phyloP scores from a whole-genome alignment of 2,888 invertebrate genomes.

The Clistopyga incitator region DNA sequence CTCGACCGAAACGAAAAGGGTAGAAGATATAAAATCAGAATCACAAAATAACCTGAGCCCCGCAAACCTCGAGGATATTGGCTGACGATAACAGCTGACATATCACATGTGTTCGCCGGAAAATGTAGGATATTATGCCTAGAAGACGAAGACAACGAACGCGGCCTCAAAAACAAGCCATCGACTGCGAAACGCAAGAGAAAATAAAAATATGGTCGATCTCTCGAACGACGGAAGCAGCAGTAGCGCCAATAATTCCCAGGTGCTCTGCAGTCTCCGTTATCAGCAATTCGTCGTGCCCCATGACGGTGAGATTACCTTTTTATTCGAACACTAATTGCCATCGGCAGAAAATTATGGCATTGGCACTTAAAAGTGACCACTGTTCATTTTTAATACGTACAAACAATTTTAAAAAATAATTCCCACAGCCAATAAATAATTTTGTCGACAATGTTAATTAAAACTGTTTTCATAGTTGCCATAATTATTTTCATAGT shows the following conservation, averaged over 20 bases:
- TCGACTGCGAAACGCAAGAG: not conserved
- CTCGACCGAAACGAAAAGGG: slow-evolving; percentile 10
- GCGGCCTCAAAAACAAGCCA: slow-evolving; percentile 18
- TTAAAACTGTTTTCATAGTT: too few relatives aligned
- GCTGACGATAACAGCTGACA: not conserved
- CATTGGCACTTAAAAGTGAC: too few relatives aligned
- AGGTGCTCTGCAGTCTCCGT: slow-evolving; percentile 74
- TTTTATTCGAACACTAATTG: not conserved
- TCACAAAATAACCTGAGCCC: not conserved
- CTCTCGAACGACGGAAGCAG: slow-evolving; percentile 41
- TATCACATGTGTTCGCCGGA: not conserved
- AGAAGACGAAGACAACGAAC: slow-evolving; percentile 34
- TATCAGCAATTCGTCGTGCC: slow-evolving; percentile 76
- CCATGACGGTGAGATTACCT: slow-evolving; percentile 74
- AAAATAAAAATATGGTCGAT: slow-evolving; percentile 60
- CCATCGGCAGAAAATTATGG: too few relatives aligned
- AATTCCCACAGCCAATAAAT: too few relatives aligned
- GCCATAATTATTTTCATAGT: too few relatives aligned
- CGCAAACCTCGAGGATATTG: not conserved
- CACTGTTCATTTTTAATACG: too few relatives aligned
- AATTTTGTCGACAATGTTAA: too few relatives aligned
- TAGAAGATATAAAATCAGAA: not conserved
- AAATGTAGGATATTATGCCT: slow-evolving; percentile 57
- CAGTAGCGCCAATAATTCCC: slow-evolving; percentile 71
- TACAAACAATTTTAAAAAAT: too few relatives aligned